Evolutionary conservation across 1,140 invertebrate genomes (phyloP), one percentile per base, ranked within the genome.

Genomic region (Drosophila tani): DNA sequence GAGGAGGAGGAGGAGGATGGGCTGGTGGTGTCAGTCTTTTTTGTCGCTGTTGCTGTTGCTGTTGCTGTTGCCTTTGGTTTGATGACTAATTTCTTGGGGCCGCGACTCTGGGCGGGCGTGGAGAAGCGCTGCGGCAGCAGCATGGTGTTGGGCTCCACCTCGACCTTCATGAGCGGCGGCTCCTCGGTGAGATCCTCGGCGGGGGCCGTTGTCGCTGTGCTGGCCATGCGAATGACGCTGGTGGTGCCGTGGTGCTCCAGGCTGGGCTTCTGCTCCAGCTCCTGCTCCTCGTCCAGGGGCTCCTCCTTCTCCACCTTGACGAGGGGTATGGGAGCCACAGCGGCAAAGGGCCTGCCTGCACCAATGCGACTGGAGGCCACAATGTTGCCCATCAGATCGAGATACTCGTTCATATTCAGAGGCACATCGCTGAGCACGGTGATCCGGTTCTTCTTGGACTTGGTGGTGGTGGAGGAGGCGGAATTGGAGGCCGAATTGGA

Each of bases 41-140:
- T 75, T 24, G 75, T 75, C 38, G 75, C 56, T 35, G 71, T 56
- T 32, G 81, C 51, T 43, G 64, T 35, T 5, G 76, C 49, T 47
- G 73, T 43, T 50, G 68, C 65, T 47, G 76, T 76, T 45, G 73
- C 79, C 87, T 92, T 92, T 84, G 91, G 91, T 76, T 92, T 92
- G 65, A 92, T 92, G 76, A 92, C 77, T 69, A 92, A 88, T 70
- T 92, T 92, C 66, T 92, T 92, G 46, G 91, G 91, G 15, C 91
- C 91, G 29, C 83, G 90, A 24, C 84, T 87, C 49, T 82, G 75
- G 9, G 78, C 64, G 24, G 77, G 75, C 5, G 77, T 63, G 7
- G 79, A 66, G 45, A 86, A 71, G 17, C 76, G 74, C 50, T 82
- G 84, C 12, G 79, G 79, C 9, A 76, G 55, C 45, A 90, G 40